Conservation (phyloP, 2,888 invertebrate genomes). For the Scaeva pyrastri region DNA sequence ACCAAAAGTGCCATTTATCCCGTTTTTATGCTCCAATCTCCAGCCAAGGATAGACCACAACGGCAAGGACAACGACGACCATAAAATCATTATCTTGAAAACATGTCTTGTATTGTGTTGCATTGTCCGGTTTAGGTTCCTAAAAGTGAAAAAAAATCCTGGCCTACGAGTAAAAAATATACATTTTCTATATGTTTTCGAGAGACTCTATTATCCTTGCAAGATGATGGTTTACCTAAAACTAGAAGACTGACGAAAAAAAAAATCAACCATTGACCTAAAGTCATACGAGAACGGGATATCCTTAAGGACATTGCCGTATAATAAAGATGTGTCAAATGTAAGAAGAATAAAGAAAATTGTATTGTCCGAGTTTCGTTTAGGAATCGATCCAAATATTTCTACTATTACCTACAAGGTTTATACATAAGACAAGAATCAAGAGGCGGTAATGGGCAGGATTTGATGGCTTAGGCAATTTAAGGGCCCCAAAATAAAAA, state of each 20-base stretch:
- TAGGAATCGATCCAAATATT: constrained; percentile 66
- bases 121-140: constrained; percentile 54
- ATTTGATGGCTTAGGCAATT: background rate
- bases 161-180: background rate
- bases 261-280: constrained; percentile 54
- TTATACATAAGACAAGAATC: background rate
- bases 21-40: constrained; percentile 19
- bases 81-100: constrained; percentile 67
- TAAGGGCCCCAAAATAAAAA: too few species aligned
- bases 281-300: constrained; percentile 57
- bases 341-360: constrained; percentile 70
- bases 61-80: background rate
- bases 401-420: background rate
- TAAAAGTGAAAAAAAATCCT: constrained; percentile 50
- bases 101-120: constrained; percentile 63
- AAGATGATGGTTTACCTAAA: constrained; percentile 60
- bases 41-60: constrained; percentile 10
- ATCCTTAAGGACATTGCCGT: constrained; percentile 52
- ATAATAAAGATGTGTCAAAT: constrained; percentile 73
- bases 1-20: constrained; percentile 24
- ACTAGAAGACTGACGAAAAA: constrained; percentile 14
- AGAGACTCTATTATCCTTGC: constrained; percentile 60
- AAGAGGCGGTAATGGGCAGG: background rate
- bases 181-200: constrained; percentile 42
- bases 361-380: constrained; percentile 72